Percentiles rank a stretch among this genome's conserved stretches.
These are phyloP conservation scores for Lepidurus couesii DNA, from an alignment of 1,140 invertebrate genomes.

Conservation along the genomic window DNA sequence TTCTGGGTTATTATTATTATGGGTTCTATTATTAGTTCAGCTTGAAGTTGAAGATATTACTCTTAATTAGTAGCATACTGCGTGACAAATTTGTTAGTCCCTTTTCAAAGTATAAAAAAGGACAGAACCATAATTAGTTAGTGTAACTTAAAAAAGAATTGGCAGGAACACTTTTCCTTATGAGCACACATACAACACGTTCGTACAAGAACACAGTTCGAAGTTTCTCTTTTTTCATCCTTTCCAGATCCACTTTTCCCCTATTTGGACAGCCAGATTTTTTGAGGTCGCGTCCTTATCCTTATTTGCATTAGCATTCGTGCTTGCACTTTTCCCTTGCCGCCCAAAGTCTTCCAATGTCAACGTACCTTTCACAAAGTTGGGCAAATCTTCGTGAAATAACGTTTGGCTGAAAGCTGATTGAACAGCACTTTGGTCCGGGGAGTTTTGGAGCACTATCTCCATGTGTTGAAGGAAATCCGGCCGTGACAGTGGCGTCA, in stretches of 20 bases:
- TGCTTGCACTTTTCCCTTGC: neutral
- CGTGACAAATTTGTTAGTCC: too few relatives aligned
- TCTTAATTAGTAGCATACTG: too few relatives aligned
- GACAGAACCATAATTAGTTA: neutral
- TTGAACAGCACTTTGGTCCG: neutral
- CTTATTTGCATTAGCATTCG: neutral
- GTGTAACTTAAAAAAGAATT: neutral
- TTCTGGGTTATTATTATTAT: too few relatives aligned
- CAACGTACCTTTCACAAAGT: neutral
- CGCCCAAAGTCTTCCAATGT: constrained; percentile 20
- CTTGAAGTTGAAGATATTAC: neutral
- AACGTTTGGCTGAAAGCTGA: neutral
- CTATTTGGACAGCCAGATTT: neutral
- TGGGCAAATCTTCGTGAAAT: neutral
- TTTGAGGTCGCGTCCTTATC: neutral
- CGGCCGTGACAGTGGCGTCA: neutral
- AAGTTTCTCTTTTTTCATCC: constrained; percentile 12
- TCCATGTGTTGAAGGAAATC: neutral
- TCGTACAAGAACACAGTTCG: too few relatives aligned
- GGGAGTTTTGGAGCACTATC: neutral
- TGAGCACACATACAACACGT: neutral
- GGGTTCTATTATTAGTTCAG: neutral
- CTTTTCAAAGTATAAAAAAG: neutral
- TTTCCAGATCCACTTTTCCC: constrained; percentile 7
- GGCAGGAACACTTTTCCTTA: neutral